Conservation (phyloP, 2,113 vertebrate genomes). For the Bungarus multicinctus region DNA sequence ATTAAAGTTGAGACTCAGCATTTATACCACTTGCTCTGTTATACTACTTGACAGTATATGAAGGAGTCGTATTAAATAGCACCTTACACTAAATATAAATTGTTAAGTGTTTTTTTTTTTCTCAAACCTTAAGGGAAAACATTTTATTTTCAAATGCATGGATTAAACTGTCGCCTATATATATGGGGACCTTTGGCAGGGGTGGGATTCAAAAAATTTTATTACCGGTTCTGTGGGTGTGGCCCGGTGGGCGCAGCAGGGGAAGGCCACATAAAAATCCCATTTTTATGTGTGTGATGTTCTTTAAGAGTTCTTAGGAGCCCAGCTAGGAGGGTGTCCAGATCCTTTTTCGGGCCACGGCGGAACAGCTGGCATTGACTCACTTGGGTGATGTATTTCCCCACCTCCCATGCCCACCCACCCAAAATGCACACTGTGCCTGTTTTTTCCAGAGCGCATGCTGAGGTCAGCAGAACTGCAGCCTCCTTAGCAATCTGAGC, state of each 20-base stretch:
- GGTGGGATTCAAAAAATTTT: too few relatives aligned
- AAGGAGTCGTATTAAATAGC: neutral
- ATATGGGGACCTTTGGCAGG: too few relatives aligned
- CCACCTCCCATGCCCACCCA: too few relatives aligned
- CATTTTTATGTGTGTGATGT: too few relatives aligned
- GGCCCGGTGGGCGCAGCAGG: too few relatives aligned
- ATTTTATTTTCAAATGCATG: conserved; percentile 10
- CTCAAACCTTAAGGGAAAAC: conserved; percentile 45
- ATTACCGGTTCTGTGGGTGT: too few relatives aligned
- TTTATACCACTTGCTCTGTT: too few relatives aligned
- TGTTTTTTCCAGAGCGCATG: neutral
- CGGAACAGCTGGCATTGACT: neutral
- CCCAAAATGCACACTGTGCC: neutral
- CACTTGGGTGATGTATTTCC: neutral
- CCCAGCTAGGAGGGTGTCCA: neutral
- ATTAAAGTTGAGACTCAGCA: too few relatives aligned
- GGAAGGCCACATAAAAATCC: too few relatives aligned
- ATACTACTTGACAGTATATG: neutral
- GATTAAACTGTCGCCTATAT: conserved; percentile 22
- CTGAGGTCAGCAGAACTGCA: neutral
- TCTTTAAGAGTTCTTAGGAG: neutral
- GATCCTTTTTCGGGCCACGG: neutral
- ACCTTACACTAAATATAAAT: conserved; percentile 33
- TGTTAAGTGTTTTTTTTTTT: neutral
- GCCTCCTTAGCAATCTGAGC: neutral